Conservation (phyloP, 2,113 vertebrate genomes). For the Laticauda laticaudata region DNA sequence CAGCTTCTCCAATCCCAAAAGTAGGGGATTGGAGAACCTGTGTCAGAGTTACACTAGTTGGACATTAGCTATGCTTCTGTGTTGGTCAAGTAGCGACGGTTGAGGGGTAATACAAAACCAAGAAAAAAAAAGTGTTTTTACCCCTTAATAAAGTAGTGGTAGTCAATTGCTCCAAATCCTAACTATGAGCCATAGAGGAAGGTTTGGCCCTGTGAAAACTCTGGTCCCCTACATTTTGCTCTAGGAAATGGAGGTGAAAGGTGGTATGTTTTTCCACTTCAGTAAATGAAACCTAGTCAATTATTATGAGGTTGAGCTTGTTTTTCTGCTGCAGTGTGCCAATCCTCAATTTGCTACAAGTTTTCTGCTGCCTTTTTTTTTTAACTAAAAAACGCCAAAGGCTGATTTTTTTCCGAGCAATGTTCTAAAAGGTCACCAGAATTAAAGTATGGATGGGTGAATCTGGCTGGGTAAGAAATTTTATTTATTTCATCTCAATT, state of each 20-base stretch:
- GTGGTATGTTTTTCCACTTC: accelerated
- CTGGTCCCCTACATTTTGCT: neutral
- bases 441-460: neutral
- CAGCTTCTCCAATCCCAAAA: neutral
- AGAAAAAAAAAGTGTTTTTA: neutral
- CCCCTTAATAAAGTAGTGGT: too few relatives aligned
- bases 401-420: neutral
- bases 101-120: neutral
- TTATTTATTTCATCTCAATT: too few relatives aligned
- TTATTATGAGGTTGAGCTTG: neutral
- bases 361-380: accelerated
- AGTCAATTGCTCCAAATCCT: neutral
- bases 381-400: neutral
- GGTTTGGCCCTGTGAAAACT: neutral
- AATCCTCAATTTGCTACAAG: accelerated
- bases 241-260: neutral
- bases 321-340: conserved; percentile 17
- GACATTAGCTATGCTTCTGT: neutral
- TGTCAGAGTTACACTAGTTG: neutral
- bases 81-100: neutral
- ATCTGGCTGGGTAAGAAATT: neutral
- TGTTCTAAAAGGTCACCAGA: neutral
- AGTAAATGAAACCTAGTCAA: neutral
- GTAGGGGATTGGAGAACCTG: neutral
- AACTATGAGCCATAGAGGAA: neutral